Conservation (phyloP, 1,140 invertebrate species). For the Yoshiicerus persimilis region DNA sequence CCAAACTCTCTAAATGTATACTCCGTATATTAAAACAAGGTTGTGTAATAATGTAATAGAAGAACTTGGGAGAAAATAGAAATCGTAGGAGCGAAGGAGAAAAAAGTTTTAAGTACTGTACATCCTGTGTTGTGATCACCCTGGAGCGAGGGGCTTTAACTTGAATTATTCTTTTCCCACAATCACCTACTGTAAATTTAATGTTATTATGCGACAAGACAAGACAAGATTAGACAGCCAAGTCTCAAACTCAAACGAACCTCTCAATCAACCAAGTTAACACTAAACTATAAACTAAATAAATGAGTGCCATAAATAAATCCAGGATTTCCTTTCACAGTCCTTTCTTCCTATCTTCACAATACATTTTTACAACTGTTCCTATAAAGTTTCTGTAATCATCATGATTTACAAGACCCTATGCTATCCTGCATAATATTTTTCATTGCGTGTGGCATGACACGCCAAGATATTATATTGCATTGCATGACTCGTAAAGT, state of each 20-base stretch:
- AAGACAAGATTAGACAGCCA: neutral
- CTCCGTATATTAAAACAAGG: neutral
- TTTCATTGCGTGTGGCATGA: neutral
- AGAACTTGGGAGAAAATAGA: too few species aligned
- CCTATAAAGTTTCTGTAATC: neutral
- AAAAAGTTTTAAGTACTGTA: neutral
- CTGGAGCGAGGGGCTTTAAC: neutral
- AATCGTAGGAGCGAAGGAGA: neutral
- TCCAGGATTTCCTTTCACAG: neutral
- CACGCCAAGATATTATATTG: neutral
- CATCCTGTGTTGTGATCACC: neutral
- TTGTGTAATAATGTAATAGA: neutral
- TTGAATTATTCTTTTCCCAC: neutral
- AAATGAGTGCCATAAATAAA: constrained; percentile 10
- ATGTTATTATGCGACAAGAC: constrained; percentile 14
- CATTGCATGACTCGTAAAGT: neutral
- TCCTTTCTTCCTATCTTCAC: neutral
- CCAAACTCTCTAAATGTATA: neutral
- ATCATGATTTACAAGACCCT: neutral
- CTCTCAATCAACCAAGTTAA: constrained; percentile 6
- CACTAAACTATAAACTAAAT: neutral
- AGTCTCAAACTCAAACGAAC: neutral
- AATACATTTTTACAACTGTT: neutral
- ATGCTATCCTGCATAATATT: neutral
- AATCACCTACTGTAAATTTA: constrained; percentile 14